These are phyloP conservation scores for Crotalus viridis DNA, from an alignment of 2,113 vertebrate species.

Conservation along the genomic window DNA sequence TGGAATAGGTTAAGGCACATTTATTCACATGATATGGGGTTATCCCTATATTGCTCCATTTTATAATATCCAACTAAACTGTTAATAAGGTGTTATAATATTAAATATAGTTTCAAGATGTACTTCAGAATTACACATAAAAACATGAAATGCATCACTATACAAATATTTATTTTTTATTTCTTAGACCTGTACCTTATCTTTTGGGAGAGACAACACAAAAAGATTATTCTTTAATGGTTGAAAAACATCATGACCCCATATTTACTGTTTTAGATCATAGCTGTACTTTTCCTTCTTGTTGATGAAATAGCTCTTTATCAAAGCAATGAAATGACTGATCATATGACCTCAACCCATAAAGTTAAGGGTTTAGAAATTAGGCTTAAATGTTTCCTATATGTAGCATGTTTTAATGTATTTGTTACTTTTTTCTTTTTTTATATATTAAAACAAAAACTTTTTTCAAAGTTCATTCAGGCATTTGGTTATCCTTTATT, in stretches of 20 bases:
- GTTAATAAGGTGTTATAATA: background rate
- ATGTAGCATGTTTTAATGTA: background rate
- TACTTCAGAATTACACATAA: background rate
- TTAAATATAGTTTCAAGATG: background rate
- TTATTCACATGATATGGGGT: background rate
- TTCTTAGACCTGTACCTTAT: background rate
- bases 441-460: background rate
- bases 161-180: background rate
- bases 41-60: background rate
- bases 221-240: background rate
- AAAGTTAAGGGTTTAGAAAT: background rate
- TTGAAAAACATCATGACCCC: background rate
- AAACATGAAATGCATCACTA: background rate
- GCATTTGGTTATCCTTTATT: background rate
- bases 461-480: background rate
- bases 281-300: background rate
- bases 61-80: background rate
- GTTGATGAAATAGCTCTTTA: background rate
- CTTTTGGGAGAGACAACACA: background rate
- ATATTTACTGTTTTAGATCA: too few relatives aligned
- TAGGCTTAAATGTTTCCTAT: background rate
- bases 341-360: background rate
- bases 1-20: background rate
- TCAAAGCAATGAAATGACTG: background rate
- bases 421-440: background rate